A percentile compares a stretch with the other conserved stretches of the same genome.
Evolutionary conservation across 2,797 vertebrate species (phyloP).

Genomic region (Emys orbicularis): DNA sequence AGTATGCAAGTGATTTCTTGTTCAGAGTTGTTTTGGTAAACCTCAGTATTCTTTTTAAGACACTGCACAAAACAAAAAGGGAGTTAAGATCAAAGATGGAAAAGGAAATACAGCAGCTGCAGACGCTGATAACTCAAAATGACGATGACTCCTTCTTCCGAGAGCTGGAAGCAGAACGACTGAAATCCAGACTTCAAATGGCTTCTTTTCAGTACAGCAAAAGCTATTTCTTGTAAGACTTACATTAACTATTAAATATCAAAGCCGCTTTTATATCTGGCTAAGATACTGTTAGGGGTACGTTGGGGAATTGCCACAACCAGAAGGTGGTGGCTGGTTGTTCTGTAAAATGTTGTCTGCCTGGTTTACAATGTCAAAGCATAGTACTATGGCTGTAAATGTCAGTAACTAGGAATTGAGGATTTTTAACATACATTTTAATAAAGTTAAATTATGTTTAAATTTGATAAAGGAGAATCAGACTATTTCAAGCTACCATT

Average conservation of each 20-base stretch:
- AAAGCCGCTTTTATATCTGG: neutral
- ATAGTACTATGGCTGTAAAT: neutral
- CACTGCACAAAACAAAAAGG: constrained; percentile 89
- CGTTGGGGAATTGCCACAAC: neutral
- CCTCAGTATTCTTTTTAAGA: constrained; percentile 80
- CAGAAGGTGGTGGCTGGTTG: neutral
- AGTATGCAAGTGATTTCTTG: neutral
- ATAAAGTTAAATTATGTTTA: constrained; percentile 34
- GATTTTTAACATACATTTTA: neutral
- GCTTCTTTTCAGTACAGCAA: constrained; percentile 92
- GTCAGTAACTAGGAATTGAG: neutral
- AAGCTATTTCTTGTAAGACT: constrained; percentile 78
- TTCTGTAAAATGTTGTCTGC: neutral
- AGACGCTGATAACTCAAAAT: constrained; percentile 87
- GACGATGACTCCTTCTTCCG: constrained; percentile 90
- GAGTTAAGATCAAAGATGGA: constrained; percentile 94
- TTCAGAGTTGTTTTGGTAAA: neutral
- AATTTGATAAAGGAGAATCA: neutral
- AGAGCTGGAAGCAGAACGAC: constrained; percentile 90
- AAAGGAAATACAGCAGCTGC: constrained; percentile 91
- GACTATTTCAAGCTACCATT: neutral
- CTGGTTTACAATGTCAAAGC: neutral
- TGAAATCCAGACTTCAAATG: constrained; percentile 87
- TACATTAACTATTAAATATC: neutral
- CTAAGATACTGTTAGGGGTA: neutral